Evolutionary conservation across 2,797 vertebrate genomes (phyloP).

Genomic region (Choloepus didactylus): DNA sequence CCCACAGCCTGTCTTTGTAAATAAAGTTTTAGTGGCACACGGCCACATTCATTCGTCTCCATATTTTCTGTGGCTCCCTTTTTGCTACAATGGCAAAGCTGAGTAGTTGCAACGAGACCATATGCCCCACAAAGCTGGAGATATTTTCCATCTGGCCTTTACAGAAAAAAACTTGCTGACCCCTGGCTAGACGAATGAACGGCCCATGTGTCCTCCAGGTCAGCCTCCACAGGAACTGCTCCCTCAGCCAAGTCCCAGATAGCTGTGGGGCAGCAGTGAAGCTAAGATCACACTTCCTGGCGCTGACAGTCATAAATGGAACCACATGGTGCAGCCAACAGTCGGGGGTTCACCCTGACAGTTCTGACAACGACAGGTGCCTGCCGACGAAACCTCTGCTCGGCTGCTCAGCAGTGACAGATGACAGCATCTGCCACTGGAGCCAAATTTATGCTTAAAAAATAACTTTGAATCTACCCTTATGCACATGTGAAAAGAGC

Average conservation of each 20-base stretch:
- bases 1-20: not conserved
- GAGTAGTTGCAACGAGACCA: not conserved
- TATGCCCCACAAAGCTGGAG: not conserved
- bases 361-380: not conserved
- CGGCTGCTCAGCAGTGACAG: not conserved
- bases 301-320: not conserved
- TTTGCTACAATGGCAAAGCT: not conserved
- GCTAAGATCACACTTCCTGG: not conserved
- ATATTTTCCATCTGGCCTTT: not conserved
- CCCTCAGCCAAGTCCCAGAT: not conserved
- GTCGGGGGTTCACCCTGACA: not conserved
- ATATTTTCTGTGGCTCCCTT: not conserved
- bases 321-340: not conserved
- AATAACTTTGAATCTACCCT: not conserved
- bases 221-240: too few species aligned
- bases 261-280: too few species aligned
- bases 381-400: not conserved
- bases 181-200: not conserved
- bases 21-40: conserved; percentile 8
- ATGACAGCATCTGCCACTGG: not conserved
- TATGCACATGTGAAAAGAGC: rapidly evolving
- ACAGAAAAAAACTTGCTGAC: not conserved
- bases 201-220: not conserved
- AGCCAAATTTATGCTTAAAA: not conserved
- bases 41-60: not conserved